Conservation (phyloP, 2,113 vertebrate species). For the Myotis brandtii region DNA sequence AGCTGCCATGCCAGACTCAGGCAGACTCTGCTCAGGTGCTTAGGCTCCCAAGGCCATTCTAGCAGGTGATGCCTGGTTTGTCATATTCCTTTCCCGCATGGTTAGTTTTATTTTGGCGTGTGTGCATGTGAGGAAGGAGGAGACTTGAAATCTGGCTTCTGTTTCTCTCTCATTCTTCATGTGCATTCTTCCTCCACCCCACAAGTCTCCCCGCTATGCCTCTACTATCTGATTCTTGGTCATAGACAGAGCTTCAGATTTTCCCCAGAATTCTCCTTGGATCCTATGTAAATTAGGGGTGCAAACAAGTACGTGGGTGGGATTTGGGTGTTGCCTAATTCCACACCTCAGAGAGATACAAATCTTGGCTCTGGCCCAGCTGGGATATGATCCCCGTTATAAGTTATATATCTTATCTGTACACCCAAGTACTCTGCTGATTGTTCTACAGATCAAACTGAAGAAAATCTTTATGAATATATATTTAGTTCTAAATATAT, state of each 20-base stretch:
- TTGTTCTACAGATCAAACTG: background rate
- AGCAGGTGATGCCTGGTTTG: background rate
- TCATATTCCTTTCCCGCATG: background rate
- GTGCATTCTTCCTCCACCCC: background rate
- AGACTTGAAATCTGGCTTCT: slow-evolving; percentile 5
- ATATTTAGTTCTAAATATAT: background rate
- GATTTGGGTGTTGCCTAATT: background rate
- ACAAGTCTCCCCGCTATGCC: background rate
- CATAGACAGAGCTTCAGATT: background rate
- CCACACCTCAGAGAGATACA: background rate
- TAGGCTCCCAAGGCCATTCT: background rate
- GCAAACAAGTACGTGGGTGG: background rate
- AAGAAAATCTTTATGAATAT: slow-evolving; percentile 24
- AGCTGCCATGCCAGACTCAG: background rate
- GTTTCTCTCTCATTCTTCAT: background rate
- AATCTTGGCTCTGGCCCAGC: background rate
- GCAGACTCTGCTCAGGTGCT: background rate
- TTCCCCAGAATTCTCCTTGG: background rate
- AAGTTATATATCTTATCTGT: background rate
- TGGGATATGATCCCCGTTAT: background rate
- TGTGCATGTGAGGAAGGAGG: background rate
- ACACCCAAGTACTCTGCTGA: background rate
- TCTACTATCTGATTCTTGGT: background rate
- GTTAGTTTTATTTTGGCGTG: slow-evolving; percentile 20
- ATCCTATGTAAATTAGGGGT: background rate